Percentiles rank a stretch among this genome's conserved stretches.
Conservation (phyloP, 2,888 invertebrate species). For the Lysandra bellargus region DNA sequence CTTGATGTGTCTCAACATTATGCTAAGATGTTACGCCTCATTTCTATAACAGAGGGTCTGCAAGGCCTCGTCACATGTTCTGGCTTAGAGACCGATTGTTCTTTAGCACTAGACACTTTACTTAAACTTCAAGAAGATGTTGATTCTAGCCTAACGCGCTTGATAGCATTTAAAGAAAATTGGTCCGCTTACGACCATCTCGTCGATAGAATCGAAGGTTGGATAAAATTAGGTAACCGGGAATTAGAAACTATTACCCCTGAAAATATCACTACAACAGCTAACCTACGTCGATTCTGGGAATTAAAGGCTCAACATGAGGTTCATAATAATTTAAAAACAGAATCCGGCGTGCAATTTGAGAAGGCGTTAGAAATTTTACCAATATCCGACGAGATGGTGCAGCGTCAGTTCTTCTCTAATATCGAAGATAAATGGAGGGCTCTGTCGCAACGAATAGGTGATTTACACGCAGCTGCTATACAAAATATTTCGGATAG, state of each 20-base stretch:
- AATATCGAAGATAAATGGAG: conserved; percentile 90
- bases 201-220: conserved; percentile 86
- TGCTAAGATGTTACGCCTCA: conserved; percentile 86
- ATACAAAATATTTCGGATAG: conserved; percentile 86
- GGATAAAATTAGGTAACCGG: conserved; percentile 87
- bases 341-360: conserved; percentile 86
- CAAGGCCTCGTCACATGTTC: conserved; percentile 88
- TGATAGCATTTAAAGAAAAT: conserved; percentile 88
- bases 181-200: conserved; percentile 88
- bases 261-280: conserved; percentile 82
- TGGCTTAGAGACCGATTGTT: conserved; percentile 87
- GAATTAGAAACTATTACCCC: conserved; percentile 84
- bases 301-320: conserved; percentile 93
- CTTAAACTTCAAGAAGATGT: conserved; percentile 88
- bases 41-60: conserved; percentile 86
- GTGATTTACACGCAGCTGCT: conserved; percentile 83
- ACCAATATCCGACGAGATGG: conserved; percentile 91
- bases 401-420: conserved; percentile 88
- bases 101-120: conserved; percentile 86
- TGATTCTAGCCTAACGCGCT: conserved; percentile 84
- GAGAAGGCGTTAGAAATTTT: conserved; percentile 89
- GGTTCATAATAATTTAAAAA: conserved; percentile 88
- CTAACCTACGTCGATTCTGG: conserved; percentile 92
- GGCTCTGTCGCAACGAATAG: conserved; percentile 82
- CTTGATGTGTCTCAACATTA: conserved; percentile 90